phyloP scores from a whole-genome alignment of 2,888 invertebrate genomes.

The Lepidonotus clava region DNA sequence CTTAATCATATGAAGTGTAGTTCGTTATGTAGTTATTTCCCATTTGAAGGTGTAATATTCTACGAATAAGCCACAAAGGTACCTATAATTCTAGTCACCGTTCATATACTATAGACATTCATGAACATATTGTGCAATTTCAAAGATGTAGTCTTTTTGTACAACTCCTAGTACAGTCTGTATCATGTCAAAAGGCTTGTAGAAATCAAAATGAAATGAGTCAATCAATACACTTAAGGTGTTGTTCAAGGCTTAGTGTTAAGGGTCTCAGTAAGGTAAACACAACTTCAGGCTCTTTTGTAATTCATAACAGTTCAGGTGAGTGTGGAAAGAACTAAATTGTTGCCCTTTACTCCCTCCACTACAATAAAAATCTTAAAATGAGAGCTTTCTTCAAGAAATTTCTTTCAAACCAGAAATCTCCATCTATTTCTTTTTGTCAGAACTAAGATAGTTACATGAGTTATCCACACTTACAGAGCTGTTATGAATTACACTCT shows the following conservation, averaged over 20 bases:
- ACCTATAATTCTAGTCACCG: slow-evolving; percentile 38
- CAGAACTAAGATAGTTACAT: too few relatives aligned
- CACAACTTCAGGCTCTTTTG: too few relatives aligned
- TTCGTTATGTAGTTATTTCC: slow-evolving; percentile 18
- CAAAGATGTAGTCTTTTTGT: slow-evolving; percentile 20
- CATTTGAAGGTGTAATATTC: slow-evolving; percentile 1
- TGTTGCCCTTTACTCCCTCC: too few relatives aligned
- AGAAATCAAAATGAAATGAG: not conserved
- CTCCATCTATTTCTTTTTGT: too few relatives aligned
- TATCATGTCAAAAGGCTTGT: slow-evolving; percentile 18
- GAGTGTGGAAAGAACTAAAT: too few relatives aligned
- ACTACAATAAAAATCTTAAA: too few relatives aligned
- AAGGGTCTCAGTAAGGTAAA: too few relatives aligned
- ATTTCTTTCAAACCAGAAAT: too few relatives aligned
- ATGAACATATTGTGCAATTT: slow-evolving; percentile 31
- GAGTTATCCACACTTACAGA: too few relatives aligned
- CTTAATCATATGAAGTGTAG: slow-evolving; percentile 22
- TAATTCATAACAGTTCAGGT: too few relatives aligned
- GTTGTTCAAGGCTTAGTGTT: slow-evolving; percentile 10
- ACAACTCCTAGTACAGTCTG: not conserved
- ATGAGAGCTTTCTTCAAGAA: too few relatives aligned
- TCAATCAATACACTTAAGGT: not conserved
- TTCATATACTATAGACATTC: slow-evolving; percentile 19
- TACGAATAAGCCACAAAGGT: not conserved
- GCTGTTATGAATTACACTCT: too few relatives aligned